phyloP scores from a whole-genome alignment of 2,113 vertebrate genomes.

The Takifugu flavidus region DNA sequence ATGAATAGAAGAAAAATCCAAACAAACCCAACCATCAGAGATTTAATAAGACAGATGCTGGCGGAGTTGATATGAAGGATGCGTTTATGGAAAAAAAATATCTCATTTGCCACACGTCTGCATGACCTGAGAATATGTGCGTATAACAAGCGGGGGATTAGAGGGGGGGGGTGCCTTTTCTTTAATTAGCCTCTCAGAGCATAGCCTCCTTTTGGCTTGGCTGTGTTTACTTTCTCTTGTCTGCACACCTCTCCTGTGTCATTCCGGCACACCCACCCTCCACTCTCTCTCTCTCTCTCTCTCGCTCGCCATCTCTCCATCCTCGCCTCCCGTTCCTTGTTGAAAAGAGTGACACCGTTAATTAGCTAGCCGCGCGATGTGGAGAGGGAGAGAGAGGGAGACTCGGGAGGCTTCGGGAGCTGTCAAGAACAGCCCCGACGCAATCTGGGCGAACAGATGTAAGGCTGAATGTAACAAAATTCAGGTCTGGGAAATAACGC shows the following conservation, averaged over 20 bases:
- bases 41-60: conserved; percentile 32
- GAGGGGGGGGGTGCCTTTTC: conserved; percentile 45
- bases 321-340: conserved; percentile 62
- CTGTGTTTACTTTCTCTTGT: conserved; percentile 71
- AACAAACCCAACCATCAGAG: conserved; percentile 14
- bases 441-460: conserved; percentile 82
- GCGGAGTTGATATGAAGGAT: conserved; percentile 20
- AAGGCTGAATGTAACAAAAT: conserved; percentile 80
- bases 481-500: conserved; percentile 78
- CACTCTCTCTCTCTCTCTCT: conserved; percentile 17
- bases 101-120: conserved; percentile 22
- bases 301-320: conserved; percentile 40
- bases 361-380: conserved; percentile 75
- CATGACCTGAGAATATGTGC: conserved; percentile 43
- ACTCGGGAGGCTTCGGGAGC: conserved; percentile 74
- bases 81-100: conserved; percentile 4
- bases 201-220: conserved; percentile 67
- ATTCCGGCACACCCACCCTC: conserved; percentile 58
- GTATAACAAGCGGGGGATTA: conserved; percentile 49
- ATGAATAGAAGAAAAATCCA: conserved; percentile 1
- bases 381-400: conserved; percentile 57
- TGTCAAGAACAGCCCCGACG: conserved; percentile 76
- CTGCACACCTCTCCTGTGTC: conserved; percentile 69
- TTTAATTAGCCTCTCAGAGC: conserved; percentile 76
- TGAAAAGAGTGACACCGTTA: conserved; percentile 80